A percentile compares a stretch with the other conserved stretches of the same genome.
Evolutionary conservation across 2,888 invertebrate genomes (phyloP).

Genomic region (Dromius quadrimaculatus): DNA sequence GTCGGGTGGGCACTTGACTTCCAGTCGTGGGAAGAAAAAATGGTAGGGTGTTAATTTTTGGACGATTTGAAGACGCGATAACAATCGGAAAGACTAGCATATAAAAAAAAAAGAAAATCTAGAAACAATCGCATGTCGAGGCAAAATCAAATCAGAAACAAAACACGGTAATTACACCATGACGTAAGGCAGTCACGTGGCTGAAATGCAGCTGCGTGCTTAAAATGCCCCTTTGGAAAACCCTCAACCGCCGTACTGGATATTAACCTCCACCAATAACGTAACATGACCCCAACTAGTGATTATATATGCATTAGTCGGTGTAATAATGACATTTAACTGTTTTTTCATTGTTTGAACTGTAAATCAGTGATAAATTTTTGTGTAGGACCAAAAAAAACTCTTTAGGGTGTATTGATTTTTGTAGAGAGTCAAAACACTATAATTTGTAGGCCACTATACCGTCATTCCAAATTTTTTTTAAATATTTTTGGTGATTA

Average conservation of each 20-base stretch:
- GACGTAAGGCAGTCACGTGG: conserved; percentile 60
- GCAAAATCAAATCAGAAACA: conserved; percentile 64
- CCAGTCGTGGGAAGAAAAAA: too few species aligned
- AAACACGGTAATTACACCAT: conserved; percentile 56
- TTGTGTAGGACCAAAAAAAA: conserved; percentile 42
- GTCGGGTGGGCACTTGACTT: too few species aligned
- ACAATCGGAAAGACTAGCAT: background rate
- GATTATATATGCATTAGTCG: conserved; percentile 50
- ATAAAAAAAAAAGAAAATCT: conserved; percentile 6
- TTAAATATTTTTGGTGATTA: too few species aligned
- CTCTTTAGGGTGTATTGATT: conserved; percentile 37
- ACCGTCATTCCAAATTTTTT: too few species aligned
- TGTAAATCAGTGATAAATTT: conserved; percentile 50
- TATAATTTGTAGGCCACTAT: background rate
- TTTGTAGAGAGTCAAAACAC: too few species aligned
- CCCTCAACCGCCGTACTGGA: conserved; percentile 8
- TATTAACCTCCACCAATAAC: conserved; percentile 29
- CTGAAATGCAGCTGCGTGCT: conserved; percentile 38
- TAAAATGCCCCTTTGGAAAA: conserved; percentile 14
- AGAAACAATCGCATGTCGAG: conserved; percentile 61
- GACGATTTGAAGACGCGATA: background rate
- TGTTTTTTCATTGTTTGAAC: conserved; percentile 52
- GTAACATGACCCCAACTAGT: conserved; percentile 31
- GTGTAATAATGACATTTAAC: conserved; percentile 49
- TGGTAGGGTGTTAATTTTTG: too few species aligned